phyloP scores from a whole-genome alignment of 2,113 vertebrate genomes.

The Himantopus leucocephalus region DNA sequence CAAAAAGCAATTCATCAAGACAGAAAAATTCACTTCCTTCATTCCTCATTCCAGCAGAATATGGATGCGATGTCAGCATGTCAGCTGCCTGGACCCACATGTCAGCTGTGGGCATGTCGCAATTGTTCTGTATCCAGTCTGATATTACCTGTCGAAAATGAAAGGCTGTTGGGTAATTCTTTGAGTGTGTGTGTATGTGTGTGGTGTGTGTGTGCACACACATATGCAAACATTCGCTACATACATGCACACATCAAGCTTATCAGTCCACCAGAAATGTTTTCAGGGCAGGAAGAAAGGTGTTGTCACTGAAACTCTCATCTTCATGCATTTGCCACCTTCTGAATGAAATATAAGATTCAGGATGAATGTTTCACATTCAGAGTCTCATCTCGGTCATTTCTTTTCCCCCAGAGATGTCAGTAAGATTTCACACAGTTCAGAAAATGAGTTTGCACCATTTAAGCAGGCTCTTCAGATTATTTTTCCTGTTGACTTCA shows the following conservation, averaged over 20 bases:
- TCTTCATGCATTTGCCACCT: neutral
- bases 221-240: neutral
- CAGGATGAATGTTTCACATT: neutral
- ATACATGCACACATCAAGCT: rapidly evolving
- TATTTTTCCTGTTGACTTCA: neutral
- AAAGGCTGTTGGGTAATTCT: neutral
- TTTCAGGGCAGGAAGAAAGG: neutral
- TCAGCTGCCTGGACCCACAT: neutral
- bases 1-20: neutral
- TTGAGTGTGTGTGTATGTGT: neutral
- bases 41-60: neutral
- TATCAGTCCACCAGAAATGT: neutral
- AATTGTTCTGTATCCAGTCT: neutral
- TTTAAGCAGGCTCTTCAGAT: neutral
- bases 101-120: neutral
- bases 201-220: neutral
- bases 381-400: neutral
- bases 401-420: neutral
- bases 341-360: neutral
- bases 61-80: neutral
- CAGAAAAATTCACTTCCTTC: neutral
- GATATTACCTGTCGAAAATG: neutral
- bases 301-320: neutral
- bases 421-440: neutral
- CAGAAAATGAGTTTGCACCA: neutral